phyloP scores from a whole-genome alignment of 2,797 vertebrate species.

The Podarcis siculus region DNA sequence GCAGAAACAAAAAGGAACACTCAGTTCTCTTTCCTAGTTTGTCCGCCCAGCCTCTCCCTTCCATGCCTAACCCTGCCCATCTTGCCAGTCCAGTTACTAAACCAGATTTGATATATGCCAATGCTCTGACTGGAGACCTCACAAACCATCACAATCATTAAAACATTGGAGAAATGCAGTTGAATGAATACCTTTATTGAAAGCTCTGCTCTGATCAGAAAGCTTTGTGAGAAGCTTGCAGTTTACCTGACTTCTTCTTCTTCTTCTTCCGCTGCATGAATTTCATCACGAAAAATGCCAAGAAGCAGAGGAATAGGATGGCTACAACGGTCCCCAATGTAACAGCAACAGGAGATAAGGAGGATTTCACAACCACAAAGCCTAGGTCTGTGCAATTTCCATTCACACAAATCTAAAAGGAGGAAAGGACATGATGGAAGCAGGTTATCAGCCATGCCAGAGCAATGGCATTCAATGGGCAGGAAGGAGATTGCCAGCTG shows the following conservation, averaged over 20 bases:
- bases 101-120: neutral
- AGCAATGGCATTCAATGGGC: neutral
- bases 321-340: slow-evolving; percentile 83
- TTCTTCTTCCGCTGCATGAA: slow-evolving; percentile 78
- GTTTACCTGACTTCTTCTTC: slow-evolving; percentile 72
- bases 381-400: slow-evolving; percentile 81
- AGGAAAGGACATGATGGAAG: neutral
- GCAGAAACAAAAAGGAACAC: neutral
- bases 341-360: slow-evolving; percentile 80
- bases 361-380: slow-evolving; percentile 79
- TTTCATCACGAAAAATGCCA: slow-evolving; percentile 81
- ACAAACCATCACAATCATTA: neutral
- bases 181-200: rapidly evolving
- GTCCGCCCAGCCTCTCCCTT: neutral
- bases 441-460: neutral
- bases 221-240: neutral
- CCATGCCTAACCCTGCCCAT: too few relatives aligned
- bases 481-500: neutral
- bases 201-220: neutral
- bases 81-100: neutral
- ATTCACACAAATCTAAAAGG: slow-evolving; percentile 87
- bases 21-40: neutral
- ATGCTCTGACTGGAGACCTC: neutral
- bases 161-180: neutral
- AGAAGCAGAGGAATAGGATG: slow-evolving; percentile 80